phyloP scores from a whole-genome alignment of 2,888 invertebrate genomes.

The Epistrophella euchroma region DNA sequence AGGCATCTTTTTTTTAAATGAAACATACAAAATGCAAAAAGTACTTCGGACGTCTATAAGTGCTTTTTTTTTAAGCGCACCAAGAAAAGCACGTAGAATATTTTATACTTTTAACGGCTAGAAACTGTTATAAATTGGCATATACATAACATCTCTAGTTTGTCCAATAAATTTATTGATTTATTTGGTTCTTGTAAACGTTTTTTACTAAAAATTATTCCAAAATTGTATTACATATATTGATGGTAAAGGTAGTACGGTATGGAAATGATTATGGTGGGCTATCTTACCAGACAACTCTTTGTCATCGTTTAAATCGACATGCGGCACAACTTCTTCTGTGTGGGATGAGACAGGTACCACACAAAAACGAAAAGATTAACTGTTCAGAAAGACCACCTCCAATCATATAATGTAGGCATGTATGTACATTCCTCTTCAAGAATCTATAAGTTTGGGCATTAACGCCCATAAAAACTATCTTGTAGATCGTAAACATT shows the following conservation, averaged over 20 bases:
- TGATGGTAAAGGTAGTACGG: background rate
- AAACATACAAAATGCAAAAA: too few species aligned
- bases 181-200: too few species aligned
- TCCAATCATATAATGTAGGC: background rate
- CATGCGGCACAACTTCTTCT: background rate
- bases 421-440: constrained; percentile 6
- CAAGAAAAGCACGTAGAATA: too few species aligned
- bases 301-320: background rate
- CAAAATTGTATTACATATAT: background rate
- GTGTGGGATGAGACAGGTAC: background rate
- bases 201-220: too few species aligned
- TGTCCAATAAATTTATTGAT: too few species aligned
- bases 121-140: too few species aligned
- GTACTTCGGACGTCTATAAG: too few species aligned
- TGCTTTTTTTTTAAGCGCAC: too few species aligned
- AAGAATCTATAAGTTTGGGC: constrained; percentile 39
- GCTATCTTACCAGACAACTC: background rate
- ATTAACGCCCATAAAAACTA: constrained; percentile 64
- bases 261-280: background rate
- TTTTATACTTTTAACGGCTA: too few species aligned
- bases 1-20: too few species aligned
- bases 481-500: constrained; percentile 66
- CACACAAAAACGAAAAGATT: background rate
- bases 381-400: constrained; percentile 31
- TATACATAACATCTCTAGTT: too few species aligned